These are phyloP conservation scores for Chrysemys picta DNA, from an alignment of 2,113 vertebrate genomes.

Conservation along the genomic window DNA sequence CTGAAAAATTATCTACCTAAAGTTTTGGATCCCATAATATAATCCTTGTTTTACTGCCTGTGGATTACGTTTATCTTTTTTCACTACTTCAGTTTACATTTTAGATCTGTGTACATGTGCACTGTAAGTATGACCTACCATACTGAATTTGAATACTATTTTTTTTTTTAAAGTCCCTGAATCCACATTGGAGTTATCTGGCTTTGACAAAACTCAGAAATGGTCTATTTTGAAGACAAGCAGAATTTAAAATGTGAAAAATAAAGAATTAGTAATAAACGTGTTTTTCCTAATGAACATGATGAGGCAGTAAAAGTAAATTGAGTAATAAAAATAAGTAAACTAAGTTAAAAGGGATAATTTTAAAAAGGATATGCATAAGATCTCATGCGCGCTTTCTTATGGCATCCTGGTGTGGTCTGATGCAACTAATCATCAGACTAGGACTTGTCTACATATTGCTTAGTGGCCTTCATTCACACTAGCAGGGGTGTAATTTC, in stretches of 20 bases:
- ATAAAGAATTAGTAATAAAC: background rate
- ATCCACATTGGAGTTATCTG: background rate
- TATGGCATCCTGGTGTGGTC: background rate
- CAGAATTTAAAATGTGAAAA: background rate
- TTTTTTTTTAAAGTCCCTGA: background rate
- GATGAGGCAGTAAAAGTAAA: background rate
- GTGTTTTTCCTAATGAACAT: background rate
- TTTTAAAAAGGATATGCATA: background rate
- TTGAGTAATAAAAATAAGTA: background rate
- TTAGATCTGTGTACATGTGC: background rate
- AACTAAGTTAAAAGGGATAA: background rate
- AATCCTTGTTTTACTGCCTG: background rate
- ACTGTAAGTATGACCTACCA: constrained; percentile 1
- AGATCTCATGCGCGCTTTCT: background rate
- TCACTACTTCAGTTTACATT: constrained; percentile 3
- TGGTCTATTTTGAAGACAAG: background rate
- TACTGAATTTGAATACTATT: background rate
- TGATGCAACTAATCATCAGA: background rate
- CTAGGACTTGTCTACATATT: background rate
- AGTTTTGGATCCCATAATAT: background rate
- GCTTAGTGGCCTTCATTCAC: background rate
- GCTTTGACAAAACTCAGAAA: constrained; percentile 1
- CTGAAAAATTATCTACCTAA: background rate
- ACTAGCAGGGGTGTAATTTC: background rate
- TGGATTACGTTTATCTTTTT: background rate